Evolutionary conservation across 2,888 invertebrate genomes (phyloP), one percentile per base, ranked within the genome.

Genomic region (Nymphalis c-album): DNA sequence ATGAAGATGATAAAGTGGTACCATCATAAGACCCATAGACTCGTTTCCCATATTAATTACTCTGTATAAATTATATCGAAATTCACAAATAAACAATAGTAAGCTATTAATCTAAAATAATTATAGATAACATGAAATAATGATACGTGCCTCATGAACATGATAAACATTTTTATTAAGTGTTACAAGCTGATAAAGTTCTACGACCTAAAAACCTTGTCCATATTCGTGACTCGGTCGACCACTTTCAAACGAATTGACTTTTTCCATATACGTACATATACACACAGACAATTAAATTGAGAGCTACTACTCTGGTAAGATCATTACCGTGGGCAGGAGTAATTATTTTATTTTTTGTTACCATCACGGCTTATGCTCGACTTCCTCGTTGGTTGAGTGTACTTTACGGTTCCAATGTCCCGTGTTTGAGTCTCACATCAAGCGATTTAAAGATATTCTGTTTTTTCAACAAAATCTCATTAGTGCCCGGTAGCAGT

Each of bases 181-280:
- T 50, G 7, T 45, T 7, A 20, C n/a, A 17, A 18, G 31, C 47
- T 59, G 63, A 45, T 60, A 55, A 70, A 67, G 47, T 50, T 64
- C 22, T 59, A 64, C 45, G 59, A 70, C 64, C 64, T 45, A 59
- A 26, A 63, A 64, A 58, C 51, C 51, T 64, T 60, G 62, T 47
- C 31, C 51, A 63, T 64, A 51, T 65, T 61, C 58, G 45, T 7
- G 60, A 46, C 60, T 62, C 60, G 60, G 13, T 50, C 22, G 64
- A 60, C 62, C 47, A 69, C 69, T 69, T 60, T 69, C 62, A 51
- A 60, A 51, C 61, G 35, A 62, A 61, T 35, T 64, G 62, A 61
- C 26, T 10, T 26, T 31, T 55, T 20, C 26, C 13, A 59, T 45
- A 59, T 51, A 26, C 22, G 40, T 50, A 17, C 26, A 26, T 22